Percentiles rank a stretch among this genome's conserved stretches.
phyloP scores from a whole-genome alignment of 1,140 invertebrate genomes.

The Cheumatopsyche charites region DNA sequence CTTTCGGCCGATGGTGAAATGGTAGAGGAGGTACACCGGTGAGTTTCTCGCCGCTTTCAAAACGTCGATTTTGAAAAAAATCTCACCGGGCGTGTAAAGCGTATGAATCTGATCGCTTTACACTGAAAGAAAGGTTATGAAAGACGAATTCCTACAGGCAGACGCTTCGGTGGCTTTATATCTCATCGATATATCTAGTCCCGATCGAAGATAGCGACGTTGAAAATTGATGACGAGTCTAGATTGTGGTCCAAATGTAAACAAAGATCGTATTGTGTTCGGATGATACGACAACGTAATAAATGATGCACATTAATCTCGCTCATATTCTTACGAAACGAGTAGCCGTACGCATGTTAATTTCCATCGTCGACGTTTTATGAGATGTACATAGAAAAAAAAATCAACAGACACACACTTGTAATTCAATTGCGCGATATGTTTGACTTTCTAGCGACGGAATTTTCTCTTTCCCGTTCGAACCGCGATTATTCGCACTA shows the following conservation, averaged over 20 bases:
- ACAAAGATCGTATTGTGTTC: neutral
- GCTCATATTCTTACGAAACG: neutral
- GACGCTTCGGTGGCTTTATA: neutral
- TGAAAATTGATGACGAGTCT: slow-evolving; percentile 9
- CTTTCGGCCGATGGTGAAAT: slow-evolving; percentile 15
- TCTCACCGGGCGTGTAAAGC: neutral
- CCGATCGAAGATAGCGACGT: neutral
- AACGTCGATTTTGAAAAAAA: neutral
- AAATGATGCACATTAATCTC: slow-evolving; percentile 9
- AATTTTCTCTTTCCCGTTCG: neutral
- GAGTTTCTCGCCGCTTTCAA: slow-evolving; percentile 21
- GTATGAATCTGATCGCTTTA: neutral
- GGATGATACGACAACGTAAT: slow-evolving; percentile 2
- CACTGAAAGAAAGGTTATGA: neutral
- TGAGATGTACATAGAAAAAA: too few relatives aligned
- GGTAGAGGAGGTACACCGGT: neutral
- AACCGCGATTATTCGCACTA: neutral
- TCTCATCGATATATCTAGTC: neutral
- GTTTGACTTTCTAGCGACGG: neutral
- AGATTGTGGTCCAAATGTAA: slow-evolving; percentile 9
- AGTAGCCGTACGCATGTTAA: neutral
- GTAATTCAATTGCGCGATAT: slow-evolving; percentile 1
- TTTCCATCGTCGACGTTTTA: too few relatives aligned
- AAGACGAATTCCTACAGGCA: neutral
- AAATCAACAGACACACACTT: neutral